Evolutionary conservation across 1,140 invertebrate species (phyloP).

Genomic region (Papilio aristodemus): DNA sequence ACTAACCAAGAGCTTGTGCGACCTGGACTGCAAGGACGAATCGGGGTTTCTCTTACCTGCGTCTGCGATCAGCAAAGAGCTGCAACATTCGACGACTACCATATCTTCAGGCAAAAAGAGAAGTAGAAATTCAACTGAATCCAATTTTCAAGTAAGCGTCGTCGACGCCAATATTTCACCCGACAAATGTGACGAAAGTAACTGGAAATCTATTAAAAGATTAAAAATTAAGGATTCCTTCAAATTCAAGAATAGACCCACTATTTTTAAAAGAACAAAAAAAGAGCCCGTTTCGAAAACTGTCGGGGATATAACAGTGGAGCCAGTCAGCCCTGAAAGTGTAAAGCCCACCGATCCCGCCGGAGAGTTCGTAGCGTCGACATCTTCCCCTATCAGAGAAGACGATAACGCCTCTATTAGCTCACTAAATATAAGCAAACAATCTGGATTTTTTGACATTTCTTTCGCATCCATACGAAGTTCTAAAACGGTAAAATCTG

Average conservation of each 20-base stretch:
- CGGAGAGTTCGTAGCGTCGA: conserved; percentile 71
- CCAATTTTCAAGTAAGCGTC: conserved; percentile 72
- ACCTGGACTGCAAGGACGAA: conserved; percentile 70
- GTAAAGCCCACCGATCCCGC: conserved; percentile 71
- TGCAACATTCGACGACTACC: conserved; percentile 71
- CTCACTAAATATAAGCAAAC: conserved; percentile 76
- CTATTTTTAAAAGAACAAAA: conserved; percentile 75
- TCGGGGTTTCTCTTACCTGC: conserved; percentile 60
- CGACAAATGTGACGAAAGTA: conserved; percentile 71
- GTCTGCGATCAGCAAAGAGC: conserved; percentile 59
- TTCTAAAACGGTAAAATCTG: conserved; percentile 75
- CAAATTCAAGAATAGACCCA: conserved; percentile 77
- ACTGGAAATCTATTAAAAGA: conserved; percentile 79
- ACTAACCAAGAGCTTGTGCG: conserved; percentile 72
- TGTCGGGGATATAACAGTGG: conserved; percentile 65
- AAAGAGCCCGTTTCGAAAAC: conserved; percentile 70
- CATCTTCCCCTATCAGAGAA: conserved; percentile 74
- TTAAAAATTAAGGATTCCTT: conserved; percentile 80
- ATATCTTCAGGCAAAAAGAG: conserved; percentile 77
- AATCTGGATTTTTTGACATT: conserved; percentile 78
- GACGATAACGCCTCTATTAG: conserved; percentile 76
- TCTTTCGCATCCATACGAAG: conserved; percentile 75
- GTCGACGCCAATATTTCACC: conserved; percentile 65
- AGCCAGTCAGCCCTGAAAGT: conserved; percentile 65
- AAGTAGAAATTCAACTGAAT: conserved; percentile 76